These are phyloP conservation scores for Gavialis gangeticus DNA, from an alignment of 2,113 vertebrate species.

Conservation along the genomic window DNA sequence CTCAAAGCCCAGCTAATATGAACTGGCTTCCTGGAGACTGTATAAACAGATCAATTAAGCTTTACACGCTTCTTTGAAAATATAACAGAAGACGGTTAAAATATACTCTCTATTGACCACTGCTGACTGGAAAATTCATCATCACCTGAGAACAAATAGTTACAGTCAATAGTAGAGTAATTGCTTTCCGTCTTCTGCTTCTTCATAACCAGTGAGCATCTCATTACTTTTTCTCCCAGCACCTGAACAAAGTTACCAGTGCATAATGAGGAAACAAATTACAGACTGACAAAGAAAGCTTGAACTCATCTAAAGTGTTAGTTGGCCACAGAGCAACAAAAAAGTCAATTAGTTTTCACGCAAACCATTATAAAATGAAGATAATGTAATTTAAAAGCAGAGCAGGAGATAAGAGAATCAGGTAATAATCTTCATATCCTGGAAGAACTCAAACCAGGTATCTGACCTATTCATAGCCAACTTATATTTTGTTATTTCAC, in stretches of 20 bases:
- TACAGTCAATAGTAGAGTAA: constrained; percentile 23
- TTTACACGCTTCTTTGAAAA: constrained; percentile 58
- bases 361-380: not conserved
- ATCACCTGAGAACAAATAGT: constrained; percentile 57
- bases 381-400: not conserved
- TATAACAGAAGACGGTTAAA: constrained; percentile 19
- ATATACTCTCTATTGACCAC: constrained; percentile 15
- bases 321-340: not conserved
- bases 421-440: not conserved
- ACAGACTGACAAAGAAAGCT: not conserved
- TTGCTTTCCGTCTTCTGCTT: constrained; percentile 29
- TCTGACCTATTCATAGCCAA: not conserved
- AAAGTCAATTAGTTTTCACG: not conserved
- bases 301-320: not conserved
- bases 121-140: constrained; percentile 32
- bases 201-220: not conserved
- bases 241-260: not conserved
- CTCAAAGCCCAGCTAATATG: constrained; percentile 6
- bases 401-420: not conserved
- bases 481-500: constrained; percentile 32
- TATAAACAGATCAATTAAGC: not conserved
- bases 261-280: not conserved
- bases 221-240: not conserved
- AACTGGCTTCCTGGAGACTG: constrained; percentile 19
- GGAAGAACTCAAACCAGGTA: constrained; percentile 4